Evolutionary conservation across 2,113 vertebrate genomes (phyloP), one percentile per base, ranked within the genome.

Genomic region (Lasiurus borealis): DNA sequence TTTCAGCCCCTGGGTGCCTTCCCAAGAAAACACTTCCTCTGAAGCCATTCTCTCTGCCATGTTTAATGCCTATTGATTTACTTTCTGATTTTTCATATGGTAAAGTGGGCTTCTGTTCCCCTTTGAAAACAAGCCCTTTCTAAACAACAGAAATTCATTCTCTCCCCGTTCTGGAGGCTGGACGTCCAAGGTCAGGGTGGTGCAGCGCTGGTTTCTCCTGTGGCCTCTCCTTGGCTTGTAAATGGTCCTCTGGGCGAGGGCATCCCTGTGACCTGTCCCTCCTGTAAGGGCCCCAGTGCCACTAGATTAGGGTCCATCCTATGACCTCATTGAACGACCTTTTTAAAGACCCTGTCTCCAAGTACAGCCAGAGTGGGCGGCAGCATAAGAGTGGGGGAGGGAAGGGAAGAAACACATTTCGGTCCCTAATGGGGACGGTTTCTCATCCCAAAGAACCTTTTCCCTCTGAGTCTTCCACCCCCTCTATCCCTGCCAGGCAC

Each of bases 201-300:
- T 18, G 34, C 73, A 57, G 50, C 21, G n/a, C 2, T 54, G 27
- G 52, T 31, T 50, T 59, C 66, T 88, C 52, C 21, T 10, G 21
- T 25, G 68, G 36, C 52, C 18, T n/a, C 34, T 54, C 31, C 46
- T 31, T 21, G 62, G 8, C 40, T 78, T 2, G 2, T 11, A 0
- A 27, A 9, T 0, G 0, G 54, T 66, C 8, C 48, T 29, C 46
- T n/a, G 34, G n/a, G 57, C 0, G 0, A 11, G 25, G 23, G 4
- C 40, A 0, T 34, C 64, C 40, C 36, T 3, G 34, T 3, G 19
- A 71, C 64, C 59, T 25, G 50, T 31, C 40, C 31, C 4, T 5
- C 19, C 21, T 50, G 18, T 62, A 62, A 62, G 59, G 59, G 59
- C 25, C 25, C 59, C 59, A 25, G 59, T 5, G 9, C 25, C 59